phyloP scores from a whole-genome alignment of 2,113 vertebrate species.

The Marcusenius ussheri region DNA sequence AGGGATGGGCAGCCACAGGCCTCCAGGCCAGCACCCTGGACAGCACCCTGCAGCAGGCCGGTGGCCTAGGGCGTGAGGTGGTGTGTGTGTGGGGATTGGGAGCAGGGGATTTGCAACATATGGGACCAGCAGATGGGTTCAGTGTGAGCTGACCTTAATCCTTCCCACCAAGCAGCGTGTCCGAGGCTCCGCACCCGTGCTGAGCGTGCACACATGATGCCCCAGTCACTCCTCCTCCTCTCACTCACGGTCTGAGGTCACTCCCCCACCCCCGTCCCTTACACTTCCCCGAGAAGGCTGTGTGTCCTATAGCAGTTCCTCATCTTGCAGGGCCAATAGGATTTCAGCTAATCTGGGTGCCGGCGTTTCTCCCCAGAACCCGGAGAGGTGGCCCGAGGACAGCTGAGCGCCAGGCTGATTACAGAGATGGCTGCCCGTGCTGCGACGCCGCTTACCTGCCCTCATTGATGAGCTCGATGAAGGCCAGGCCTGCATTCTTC shows the following conservation, averaged over 20 bases:
- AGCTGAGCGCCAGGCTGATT: neutral
- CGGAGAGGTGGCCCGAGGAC: neutral
- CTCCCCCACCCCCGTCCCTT: neutral
- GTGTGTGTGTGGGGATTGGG: slow-evolving; percentile 70
- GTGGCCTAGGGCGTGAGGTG: slow-evolving; percentile 46
- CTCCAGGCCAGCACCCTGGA: slow-evolving; percentile 52
- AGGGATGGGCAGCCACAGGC: slow-evolving; percentile 29
- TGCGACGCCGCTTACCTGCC: slow-evolving; percentile 76
- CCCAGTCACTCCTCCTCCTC: neutral
- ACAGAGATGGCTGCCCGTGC: neutral
- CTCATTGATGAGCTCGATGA: slow-evolving; percentile 98
- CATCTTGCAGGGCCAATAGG: slow-evolving; percentile 25
- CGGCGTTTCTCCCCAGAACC: neutral
- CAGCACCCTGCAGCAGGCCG: slow-evolving; percentile 48
- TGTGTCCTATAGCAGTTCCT: slow-evolving; percentile 3
- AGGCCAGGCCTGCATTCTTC: slow-evolving; percentile 95
- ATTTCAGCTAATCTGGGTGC: slow-evolving; percentile 36
- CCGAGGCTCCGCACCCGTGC: slow-evolving; percentile 41
- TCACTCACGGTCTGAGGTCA: neutral
- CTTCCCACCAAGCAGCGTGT: slow-evolving; percentile 51
- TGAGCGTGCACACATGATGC: neutral
- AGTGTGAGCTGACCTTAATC: slow-evolving; percentile 60
- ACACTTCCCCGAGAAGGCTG: slow-evolving; percentile 14
- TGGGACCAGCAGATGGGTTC: slow-evolving; percentile 83
- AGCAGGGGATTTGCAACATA: slow-evolving; percentile 61